Evolutionary conservation across 2,888 invertebrate species (phyloP), one percentile per base, ranked within the genome.

Genomic region (Drosophila prostipennis): DNA sequence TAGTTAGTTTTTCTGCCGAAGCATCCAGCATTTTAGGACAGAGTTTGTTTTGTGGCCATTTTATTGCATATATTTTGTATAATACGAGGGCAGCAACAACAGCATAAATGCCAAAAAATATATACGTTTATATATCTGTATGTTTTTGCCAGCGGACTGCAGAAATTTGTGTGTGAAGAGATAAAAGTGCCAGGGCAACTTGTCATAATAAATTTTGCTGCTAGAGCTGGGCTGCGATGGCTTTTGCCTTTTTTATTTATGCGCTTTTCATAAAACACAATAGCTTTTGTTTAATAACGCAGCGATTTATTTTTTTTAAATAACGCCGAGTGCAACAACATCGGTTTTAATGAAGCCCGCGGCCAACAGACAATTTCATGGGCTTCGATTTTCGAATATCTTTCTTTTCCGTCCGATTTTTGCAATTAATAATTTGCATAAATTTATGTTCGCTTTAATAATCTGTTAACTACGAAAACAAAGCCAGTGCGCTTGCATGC

Each of bases 161-260:
- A 77, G 76, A 80, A 87, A 90, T 89, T 87, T 89, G 89, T 90
- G 89, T 85, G 87, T 74, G 79, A 72, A 78, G 80, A 88, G 90
- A 90, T 90, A 90, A 90, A 90, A 90, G 88, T 89, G 90, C 78
- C 90, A 89, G 85, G 82, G 85, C 87, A 90, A 90, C 90, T 90
- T 90, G 90, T 90, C 90, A 90, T 90, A 90, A 90, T 90, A 90
- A 90, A 90, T 90, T 55, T 7, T 59, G 73, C 67, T 60, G 70
- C 69, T 72, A 70, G 48, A 72, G 71, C 86, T 78, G 82, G 53
- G 81, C 63, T 60, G 79, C 69, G 74, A 80, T 55, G 70, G 79
- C 80, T 79, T 86, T 82, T 86, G 77, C 76, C 79, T 56, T 67
- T 77, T 86, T 83, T 85, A 83, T 88, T 88, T 88, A 89, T 87